A percentile compares a stretch with the other conserved stretches of the same genome.
These are phyloP conservation scores for Elephas maximus DNA, from an alignment of 2,113 vertebrate genomes.

Conservation along the genomic window DNA sequence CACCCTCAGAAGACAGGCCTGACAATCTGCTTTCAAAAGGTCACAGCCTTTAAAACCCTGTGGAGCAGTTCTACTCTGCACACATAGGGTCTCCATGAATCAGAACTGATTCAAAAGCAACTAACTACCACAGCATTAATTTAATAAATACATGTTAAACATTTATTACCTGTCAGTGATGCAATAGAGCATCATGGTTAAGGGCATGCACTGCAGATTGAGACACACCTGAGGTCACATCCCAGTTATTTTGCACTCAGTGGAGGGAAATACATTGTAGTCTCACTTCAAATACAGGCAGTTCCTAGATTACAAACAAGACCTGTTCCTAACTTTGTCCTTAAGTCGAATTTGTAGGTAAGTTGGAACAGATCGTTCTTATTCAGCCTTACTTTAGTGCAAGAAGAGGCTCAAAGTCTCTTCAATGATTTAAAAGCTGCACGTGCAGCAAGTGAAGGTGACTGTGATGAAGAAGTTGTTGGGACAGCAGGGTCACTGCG, in stretches of 20 bases:
- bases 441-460: too few relatives aligned
- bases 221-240: slow-evolving; percentile 4
- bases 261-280: neutral
- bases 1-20: neutral
- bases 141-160: neutral
- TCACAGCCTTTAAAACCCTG: neutral
- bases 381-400: too few relatives aligned
- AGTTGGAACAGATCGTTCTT: too few relatives aligned
- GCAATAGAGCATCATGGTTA: neutral
- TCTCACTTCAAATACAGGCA: neutral
- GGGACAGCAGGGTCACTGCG: too few relatives aligned
- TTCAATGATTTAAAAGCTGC: too few relatives aligned
- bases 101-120: neutral
- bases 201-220: neutral
- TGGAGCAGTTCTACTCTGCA: neutral
- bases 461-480: too few relatives aligned
- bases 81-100: neutral
- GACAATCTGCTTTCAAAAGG: neutral
- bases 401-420: too few relatives aligned
- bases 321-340: too few relatives aligned
- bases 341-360: too few relatives aligned
- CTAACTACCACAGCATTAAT: neutral
- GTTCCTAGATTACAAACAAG: too few relatives aligned
- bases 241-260: neutral
- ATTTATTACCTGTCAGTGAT: neutral